phyloP scores from a whole-genome alignment of 2,888 invertebrate genomes.

The Lepidocyrtoides sp. region DNA sequence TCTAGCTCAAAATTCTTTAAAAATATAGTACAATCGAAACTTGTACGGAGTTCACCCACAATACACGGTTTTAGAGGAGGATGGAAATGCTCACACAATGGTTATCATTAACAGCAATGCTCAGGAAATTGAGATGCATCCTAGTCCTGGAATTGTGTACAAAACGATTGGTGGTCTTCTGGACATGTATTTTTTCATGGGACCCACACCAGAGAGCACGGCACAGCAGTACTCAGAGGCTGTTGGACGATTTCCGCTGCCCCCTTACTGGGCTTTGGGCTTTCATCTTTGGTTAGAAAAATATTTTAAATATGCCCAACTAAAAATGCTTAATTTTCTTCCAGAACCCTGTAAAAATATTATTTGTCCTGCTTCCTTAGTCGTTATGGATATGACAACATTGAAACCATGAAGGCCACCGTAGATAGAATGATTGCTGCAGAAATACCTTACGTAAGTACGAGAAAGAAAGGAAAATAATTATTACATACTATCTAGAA shows the following conservation, averaged over 20 bases:
- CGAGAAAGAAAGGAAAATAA: not conserved
- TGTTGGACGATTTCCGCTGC: conserved; percentile 93
- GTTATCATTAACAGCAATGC: conserved; percentile 91
- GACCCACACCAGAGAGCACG: conserved; percentile 91
- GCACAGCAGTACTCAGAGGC: conserved; percentile 90
- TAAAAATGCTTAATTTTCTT: no score
- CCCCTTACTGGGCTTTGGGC: conserved; percentile 95
- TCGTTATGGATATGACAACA: conserved; percentile 90
- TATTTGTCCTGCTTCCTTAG: no score
- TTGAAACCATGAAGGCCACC: conserved; percentile 90
- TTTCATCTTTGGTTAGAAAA: conserved; percentile 96
- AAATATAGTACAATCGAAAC: conserved; percentile 87
- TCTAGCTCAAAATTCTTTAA: not conserved
- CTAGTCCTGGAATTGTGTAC: conserved; percentile 93
- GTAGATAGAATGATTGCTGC: conserved; percentile 91
- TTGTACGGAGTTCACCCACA: conserved; percentile 95
- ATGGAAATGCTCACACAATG: conserved; percentile 91
- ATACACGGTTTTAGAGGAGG: conserved; percentile 91
- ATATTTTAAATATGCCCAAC: no score
- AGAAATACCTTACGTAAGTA: conserved; percentile 89
- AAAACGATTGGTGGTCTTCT: conserved; percentile 94
- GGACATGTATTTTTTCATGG: conserved; percentile 90
- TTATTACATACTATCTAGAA: not conserved
- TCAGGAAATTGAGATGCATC: conserved; percentile 92
- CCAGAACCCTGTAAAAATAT: no score